Evolutionary conservation across 2,113 vertebrate genomes (phyloP).

Genomic region (Piaya cayana): DNA sequence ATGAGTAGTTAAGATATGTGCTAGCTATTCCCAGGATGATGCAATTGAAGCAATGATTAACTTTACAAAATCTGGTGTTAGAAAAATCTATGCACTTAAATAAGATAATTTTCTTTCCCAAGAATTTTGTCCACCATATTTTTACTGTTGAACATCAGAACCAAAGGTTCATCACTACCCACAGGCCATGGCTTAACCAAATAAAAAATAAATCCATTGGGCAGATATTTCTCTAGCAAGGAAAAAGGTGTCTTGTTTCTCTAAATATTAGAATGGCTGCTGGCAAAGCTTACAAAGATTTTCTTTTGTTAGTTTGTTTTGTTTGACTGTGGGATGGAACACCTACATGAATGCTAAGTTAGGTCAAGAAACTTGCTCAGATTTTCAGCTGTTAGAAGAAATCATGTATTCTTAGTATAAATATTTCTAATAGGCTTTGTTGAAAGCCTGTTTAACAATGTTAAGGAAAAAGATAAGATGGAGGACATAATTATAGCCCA

Average conservation of each 20-base stretch:
- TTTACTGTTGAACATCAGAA: neutral
- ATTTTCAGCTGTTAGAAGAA: neutral
- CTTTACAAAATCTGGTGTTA: neutral
- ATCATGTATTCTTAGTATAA: neutral
- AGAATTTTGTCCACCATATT: neutral
- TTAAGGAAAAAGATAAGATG: neutral
- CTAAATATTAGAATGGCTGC: neutral
- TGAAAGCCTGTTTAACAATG: neutral
- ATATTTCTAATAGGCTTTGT: neutral
- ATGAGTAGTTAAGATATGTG: neutral
- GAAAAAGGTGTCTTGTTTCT: neutral
- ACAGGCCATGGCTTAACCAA: neutral
- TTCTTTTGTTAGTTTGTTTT: neutral
- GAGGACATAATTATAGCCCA: neutral
- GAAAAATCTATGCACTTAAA: neutral
- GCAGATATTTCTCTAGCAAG: neutral
- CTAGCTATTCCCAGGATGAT: neutral
- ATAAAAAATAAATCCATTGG: neutral
- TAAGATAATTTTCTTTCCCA: neutral
- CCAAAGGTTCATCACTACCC: neutral
- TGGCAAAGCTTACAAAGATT: neutral
- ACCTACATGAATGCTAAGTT: neutral
- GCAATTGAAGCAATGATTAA: neutral
- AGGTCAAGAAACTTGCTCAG: neutral
- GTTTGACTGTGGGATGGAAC: neutral